Base-by-base conservation (phyloP, 2,888 invertebrate genomes). In the Leptinotarsa rubiginosa region DNA sequence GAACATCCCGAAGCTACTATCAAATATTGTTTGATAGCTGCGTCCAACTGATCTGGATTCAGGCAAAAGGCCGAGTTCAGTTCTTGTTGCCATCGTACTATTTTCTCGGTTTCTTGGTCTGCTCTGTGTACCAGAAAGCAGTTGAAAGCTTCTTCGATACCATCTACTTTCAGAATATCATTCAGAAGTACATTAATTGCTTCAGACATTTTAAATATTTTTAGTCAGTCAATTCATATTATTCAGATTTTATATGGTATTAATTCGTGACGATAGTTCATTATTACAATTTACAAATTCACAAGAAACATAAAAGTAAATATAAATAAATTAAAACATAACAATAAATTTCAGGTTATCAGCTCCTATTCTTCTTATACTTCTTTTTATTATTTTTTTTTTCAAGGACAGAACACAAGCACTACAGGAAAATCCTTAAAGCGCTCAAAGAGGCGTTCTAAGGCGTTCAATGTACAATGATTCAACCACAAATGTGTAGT, bases 141-240 rank as follows among this genome's bases (percentile, higher is more conserved):
- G 85, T 95, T 95, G 84, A 98, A 97, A 0, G 96, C 96, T 87
- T 96, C 96, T 85, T 97, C 96, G 49, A 96, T 94, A 0, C 93
- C 91, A 84, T 96, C 95, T 10, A 96, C 94, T 86, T 92, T 92
- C 50, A 88, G 78, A 74, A 89, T 92, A 81, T 93, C 93, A 84
- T 91, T 92, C 20, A 94, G 90, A 77, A 93, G 91, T 82, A 88
- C 90, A 22, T 90, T 88, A 66, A 93, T 90, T 65, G 90, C 88
- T 85, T 93, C 93, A 41, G 72, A 71, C 79, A 79, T 79, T 41
- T 56, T 75, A 12, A 5, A 15, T 13, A 25, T 3, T 67, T 13
- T 41, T 12, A 22, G 22, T 41, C 3, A 3, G 5, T 62, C 16
- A 41, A 13, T 41, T 62, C 62, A 62, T 62, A 15, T 13, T 16